These are phyloP conservation scores for Peromyscus aztecus DNA, from an alignment of 2,797 vertebrate species.

Conservation along the genomic window DNA sequence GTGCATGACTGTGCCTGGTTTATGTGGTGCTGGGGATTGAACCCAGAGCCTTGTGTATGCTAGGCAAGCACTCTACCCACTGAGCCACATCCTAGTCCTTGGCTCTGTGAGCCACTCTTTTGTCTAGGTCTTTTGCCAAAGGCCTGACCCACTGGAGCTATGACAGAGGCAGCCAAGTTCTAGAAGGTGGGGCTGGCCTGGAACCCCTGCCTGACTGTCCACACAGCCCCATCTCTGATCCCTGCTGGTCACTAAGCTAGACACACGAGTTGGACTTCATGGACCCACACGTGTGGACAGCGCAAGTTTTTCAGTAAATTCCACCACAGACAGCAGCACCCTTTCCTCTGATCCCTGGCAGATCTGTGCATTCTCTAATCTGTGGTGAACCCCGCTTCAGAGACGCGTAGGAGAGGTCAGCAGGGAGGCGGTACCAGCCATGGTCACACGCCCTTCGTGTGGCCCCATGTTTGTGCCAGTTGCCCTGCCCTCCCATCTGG, in stretches of 20 bases:
- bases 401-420: rapidly evolving
- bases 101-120: neutral
- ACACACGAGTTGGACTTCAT: rapidly evolving
- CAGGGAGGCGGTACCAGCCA: neutral
- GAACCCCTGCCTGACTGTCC: neutral
- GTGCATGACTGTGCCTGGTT: no score
- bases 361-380: rapidly evolving
- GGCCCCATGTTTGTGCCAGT: rapidly evolving
- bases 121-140: no score
- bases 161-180: neutral
- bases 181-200: neutral
- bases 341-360: rapidly evolving
- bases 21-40: neutral
- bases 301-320: no score
- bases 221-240: no score
- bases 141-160: neutral
- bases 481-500: neutral
- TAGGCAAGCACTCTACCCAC: no score
- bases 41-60: neutral
- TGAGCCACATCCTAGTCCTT: neutral
- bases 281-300: neutral
- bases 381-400: rapidly evolving
- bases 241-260: rapidly evolving
- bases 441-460: neutral
- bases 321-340: neutral